Percentiles rank a stretch among this genome's conserved stretches.
phyloP scores from a whole-genome alignment of 2,888 invertebrate species.

The Parascotia fuliginaria region DNA sequence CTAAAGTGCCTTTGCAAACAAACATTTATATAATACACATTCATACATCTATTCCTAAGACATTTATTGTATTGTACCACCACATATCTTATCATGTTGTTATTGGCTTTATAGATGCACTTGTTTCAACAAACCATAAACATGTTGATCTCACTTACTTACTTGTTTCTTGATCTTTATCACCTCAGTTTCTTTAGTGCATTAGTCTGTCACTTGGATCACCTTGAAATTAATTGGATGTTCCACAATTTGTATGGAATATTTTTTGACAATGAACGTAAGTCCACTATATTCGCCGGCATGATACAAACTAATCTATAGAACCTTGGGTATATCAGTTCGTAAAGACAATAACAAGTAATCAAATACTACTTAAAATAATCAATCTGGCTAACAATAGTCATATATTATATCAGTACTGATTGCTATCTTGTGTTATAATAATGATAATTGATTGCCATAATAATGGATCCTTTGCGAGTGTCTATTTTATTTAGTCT shows the following conservation, averaged over 20 bases:
- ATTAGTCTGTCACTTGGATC: constrained; percentile 15
- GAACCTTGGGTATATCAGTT: constrained; percentile 54
- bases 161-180: constrained; percentile 39
- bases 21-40: background rate
- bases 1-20: background rate
- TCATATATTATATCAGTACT: constrained; percentile 3
- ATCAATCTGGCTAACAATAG: constrained; percentile 29
- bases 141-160: constrained; percentile 43
- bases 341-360: constrained; percentile 45
- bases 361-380: constrained; percentile 39
- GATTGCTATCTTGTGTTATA: constrained; percentile 40
- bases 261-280: constrained; percentile 25
- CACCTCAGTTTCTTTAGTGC: constrained; percentile 17
- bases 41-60: constrained; percentile 6
- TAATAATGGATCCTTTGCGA: constrained; percentile 17
- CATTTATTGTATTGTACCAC: constrained; percentile 47
- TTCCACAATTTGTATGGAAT: constrained; percentile 20
- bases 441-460: constrained; percentile 27
- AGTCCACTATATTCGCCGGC: constrained; percentile 30
- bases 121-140: constrained; percentile 48
- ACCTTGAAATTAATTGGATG: constrained; percentile 34
- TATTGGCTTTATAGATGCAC: constrained; percentile 43
- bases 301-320: constrained; percentile 43
- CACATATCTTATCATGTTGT: constrained; percentile 55
- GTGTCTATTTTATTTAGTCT: constrained; percentile 20